phyloP scores from a whole-genome alignment of 1,140 invertebrate genomes.

The Zaprionus ghesquierei region DNA sequence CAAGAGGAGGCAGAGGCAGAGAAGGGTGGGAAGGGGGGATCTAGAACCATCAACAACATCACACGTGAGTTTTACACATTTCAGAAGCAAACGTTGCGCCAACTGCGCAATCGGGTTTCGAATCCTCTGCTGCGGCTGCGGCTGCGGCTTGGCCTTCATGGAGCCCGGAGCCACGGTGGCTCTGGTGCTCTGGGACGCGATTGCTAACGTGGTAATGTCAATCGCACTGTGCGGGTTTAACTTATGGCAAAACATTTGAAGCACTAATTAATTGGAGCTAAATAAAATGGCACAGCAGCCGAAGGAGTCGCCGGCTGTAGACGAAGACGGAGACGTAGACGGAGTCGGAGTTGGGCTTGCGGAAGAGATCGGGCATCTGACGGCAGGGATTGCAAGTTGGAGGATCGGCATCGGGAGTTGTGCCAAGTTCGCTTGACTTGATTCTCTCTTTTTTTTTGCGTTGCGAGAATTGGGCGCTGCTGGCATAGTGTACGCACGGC shows the following conservation, averaged over 20 bases:
- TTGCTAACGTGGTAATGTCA: conserved; percentile 76
- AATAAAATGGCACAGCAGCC: conserved; percentile 81
- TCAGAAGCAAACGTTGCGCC: conserved; percentile 68
- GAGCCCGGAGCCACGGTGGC: no score
- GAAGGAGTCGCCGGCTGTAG: conserved; percentile 17
- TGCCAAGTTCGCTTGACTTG: conserved; percentile 38
- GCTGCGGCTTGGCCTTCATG: conserved; percentile 29
- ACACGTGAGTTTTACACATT: conserved; percentile 80
- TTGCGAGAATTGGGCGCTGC: conserved; percentile 1
- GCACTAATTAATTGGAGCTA: conserved; percentile 83
- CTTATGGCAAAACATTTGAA: conserved; percentile 83
- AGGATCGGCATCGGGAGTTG: conserved; percentile 13
- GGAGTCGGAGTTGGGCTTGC: background rate
- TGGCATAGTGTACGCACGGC: conserved; percentile 55
- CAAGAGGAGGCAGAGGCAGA: conserved; percentile 1
- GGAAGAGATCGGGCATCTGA: background rate
- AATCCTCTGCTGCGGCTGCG: conserved; percentile 3
- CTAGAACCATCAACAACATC: conserved; percentile 73
- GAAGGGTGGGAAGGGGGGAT: conserved; percentile 11
- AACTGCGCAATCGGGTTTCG: conserved; percentile 27
- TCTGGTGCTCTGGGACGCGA: conserved; percentile 34
- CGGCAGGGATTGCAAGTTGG: background rate
- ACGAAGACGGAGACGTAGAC: background rate
- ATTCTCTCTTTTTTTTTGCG: conserved; percentile 38
- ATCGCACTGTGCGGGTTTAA: conserved; percentile 80